Percentiles rank a stretch among this genome's conserved stretches.
Evolutionary conservation across 2,113 vertebrate species (phyloP).

Genomic region (Galbula dea): DNA sequence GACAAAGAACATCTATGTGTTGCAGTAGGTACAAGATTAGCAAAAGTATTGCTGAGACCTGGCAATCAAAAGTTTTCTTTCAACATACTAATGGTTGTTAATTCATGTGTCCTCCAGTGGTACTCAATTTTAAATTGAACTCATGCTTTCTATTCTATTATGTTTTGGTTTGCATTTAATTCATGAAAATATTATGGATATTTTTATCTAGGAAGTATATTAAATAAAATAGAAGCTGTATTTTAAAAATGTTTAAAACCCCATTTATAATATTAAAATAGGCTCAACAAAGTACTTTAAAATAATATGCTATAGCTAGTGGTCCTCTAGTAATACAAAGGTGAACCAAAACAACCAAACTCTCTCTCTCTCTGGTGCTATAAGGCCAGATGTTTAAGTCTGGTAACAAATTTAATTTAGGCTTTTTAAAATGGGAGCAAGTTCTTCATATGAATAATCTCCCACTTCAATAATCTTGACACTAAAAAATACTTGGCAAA

Average conservation of each 20-base stretch:
- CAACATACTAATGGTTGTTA: not conserved
- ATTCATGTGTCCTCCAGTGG: not conserved
- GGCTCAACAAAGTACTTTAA: not conserved
- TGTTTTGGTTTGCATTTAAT: not conserved
- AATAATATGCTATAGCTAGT: not conserved
- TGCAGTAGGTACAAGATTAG: not conserved
- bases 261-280: not conserved
- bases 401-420: not conserved
- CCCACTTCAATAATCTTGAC: not conserved
- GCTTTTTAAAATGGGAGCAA: not conserved
- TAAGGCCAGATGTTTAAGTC: not conserved
- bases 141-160: not conserved
- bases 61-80: not conserved
- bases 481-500: not conserved
- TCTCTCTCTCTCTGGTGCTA: not conserved
- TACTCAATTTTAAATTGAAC: not conserved
- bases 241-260: too few relatives aligned
- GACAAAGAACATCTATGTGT: not conserved
- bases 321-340: not conserved
- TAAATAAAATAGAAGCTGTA: not conserved
- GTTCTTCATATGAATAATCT: not conserved
- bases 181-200: not conserved
- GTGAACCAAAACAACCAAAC: not conserved
- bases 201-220: not conserved
- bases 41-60: not conserved